Conservation (phyloP, 2,113 vertebrate genomes). For the Anguilla rostrata region DNA sequence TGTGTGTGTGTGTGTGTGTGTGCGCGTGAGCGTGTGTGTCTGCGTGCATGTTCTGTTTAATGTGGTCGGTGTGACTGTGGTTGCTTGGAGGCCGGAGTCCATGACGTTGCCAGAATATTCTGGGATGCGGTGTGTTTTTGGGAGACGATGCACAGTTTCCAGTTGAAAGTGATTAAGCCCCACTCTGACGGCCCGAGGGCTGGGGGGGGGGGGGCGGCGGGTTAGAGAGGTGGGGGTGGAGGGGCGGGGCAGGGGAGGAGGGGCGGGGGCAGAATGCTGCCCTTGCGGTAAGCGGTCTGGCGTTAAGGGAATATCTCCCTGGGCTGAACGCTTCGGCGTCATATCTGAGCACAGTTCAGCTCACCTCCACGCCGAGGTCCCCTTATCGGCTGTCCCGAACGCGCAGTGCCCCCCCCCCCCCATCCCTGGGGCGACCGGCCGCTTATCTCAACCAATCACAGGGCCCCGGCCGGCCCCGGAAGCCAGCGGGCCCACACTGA, state of each 20-base stretch:
- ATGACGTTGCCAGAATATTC: neutral
- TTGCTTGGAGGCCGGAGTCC: neutral
- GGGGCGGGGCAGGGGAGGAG: slow-evolving; percentile 19
- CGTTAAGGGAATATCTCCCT: slow-evolving; percentile 33
- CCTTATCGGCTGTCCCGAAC: slow-evolving; percentile 47
- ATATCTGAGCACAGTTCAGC: slow-evolving; percentile 46
- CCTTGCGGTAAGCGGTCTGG: neutral
- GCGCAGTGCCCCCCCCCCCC: slow-evolving; percentile 9
- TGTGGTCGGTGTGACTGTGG: neutral
- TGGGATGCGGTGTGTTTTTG: neutral
- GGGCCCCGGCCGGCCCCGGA: neutral
- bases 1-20: slow-evolving; percentile 26
- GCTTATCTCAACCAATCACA: neutral
- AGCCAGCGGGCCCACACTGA: neutral
- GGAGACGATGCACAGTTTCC: neutral
- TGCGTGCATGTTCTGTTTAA: neutral
- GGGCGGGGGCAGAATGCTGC: slow-evolving; percentile 19
- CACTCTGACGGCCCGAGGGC: neutral
- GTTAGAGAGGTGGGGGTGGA: neutral
- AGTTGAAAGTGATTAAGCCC: slow-evolving; percentile 10
- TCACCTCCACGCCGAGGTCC: slow-evolving; percentile 49
- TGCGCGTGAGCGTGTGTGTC: slow-evolving; percentile 2
- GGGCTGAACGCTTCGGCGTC: slow-evolving; percentile 53
- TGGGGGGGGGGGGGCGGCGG: slow-evolving; percentile 6
- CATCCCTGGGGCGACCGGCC: neutral